Evolutionary conservation across 2,113 vertebrate genomes (phyloP).

Genomic region (Pogonocichla stellata): DNA sequence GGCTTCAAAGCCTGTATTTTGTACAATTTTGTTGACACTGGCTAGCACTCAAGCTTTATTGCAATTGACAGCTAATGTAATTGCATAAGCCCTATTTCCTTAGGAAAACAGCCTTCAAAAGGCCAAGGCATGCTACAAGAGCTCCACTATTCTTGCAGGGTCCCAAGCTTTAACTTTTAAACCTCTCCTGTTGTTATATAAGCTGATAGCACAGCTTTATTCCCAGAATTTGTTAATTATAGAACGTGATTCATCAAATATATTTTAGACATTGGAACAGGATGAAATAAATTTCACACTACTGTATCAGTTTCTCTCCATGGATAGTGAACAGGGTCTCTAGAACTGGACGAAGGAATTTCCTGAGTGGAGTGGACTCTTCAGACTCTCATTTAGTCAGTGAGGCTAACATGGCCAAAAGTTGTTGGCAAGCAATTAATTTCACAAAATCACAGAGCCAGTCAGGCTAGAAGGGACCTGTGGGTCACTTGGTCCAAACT

Average conservation of each 20-base stretch:
- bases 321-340: fast-evolving
- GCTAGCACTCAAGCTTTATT: background rate
- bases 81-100: background rate
- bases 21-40: background rate
- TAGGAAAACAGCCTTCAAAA: background rate
- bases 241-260: background rate
- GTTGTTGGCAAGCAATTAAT: background rate
- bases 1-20: background rate
- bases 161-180: background rate
- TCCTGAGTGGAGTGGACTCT: background rate
- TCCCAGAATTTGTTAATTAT: background rate
- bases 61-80: background rate
- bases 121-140: background rate
- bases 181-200: background rate
- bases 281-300: background rate
- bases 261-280: background rate
- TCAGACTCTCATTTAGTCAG: background rate
- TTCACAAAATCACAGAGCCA: background rate
- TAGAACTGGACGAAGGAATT: background rate
- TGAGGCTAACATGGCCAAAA: background rate
- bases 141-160: background rate
- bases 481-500: background rate
- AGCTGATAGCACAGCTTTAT: background rate
- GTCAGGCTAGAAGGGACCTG: background rate
- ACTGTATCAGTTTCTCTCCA: background rate